phyloP scores from a whole-genome alignment of 2,888 invertebrate genomes.

The Hofmannophila pseudospretella region DNA sequence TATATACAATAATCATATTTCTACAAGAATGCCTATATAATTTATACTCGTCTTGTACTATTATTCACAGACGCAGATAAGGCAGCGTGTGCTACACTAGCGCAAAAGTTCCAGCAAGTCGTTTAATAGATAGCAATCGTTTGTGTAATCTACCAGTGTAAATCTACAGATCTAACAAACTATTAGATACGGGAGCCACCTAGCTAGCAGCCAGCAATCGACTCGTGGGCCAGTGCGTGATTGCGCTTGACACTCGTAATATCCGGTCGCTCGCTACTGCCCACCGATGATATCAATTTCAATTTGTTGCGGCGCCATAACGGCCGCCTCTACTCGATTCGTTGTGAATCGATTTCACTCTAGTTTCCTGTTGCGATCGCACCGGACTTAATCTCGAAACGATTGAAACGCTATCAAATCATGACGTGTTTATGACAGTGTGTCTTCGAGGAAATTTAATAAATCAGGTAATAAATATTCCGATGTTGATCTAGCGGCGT shows the following conservation, averaged over 20 bases:
- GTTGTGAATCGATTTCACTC: slow-evolving; percentile 69
- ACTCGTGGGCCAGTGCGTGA: slow-evolving; percentile 58
- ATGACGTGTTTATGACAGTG: slow-evolving; percentile 35
- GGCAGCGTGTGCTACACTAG: too few species aligned
- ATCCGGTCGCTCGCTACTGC: slow-evolving; percentile 63
- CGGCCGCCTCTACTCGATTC: slow-evolving; percentile 63
- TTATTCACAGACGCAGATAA: too few species aligned
- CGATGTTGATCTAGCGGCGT: too few species aligned
- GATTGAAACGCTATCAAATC: slow-evolving; percentile 53
- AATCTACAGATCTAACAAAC: slow-evolving; percentile 35
- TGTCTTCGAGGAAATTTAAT: not conserved
- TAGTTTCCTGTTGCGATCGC: slow-evolving; percentile 69
- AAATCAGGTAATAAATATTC: not conserved
- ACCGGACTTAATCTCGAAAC: slow-evolving; percentile 63
- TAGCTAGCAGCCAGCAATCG: slow-evolving; percentile 21
- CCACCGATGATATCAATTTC: slow-evolving; percentile 76
- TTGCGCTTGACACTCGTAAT: slow-evolving; percentile 73
- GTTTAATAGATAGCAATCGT: slow-evolving; percentile 17
- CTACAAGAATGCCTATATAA: too few species aligned
- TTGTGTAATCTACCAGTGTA: not conserved
- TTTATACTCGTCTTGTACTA: too few species aligned
- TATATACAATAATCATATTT: too few species aligned
- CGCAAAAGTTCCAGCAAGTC: slow-evolving; percentile 14
- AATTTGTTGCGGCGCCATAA: slow-evolving; percentile 72
- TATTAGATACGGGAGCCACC: slow-evolving; percentile 34